Evolutionary conservation across 2,797 vertebrate species (phyloP).

Genomic region (Ctenosaura bakeri): DNA sequence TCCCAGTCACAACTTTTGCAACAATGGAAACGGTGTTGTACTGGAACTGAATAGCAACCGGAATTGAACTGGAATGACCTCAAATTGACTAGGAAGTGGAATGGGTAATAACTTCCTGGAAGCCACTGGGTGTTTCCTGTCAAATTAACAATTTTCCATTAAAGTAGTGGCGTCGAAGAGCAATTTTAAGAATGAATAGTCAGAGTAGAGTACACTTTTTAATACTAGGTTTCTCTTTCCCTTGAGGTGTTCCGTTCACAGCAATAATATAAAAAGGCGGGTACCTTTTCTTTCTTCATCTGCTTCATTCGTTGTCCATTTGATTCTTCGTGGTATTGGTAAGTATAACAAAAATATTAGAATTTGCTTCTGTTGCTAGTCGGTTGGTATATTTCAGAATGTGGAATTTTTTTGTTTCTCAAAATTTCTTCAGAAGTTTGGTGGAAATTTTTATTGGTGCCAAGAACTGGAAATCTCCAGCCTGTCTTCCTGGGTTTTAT

Average conservation of each 20-base stretch:
- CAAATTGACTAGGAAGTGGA: neutral
- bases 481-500: neutral
- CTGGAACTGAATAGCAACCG: too few species aligned
- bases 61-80: neutral
- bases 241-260: neutral
- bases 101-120: neutral
- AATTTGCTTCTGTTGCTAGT: neutral
- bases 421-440: neutral
- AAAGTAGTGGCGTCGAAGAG: neutral
- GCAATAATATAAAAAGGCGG: neutral
- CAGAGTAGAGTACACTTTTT: neutral
- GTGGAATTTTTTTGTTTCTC: neutral
- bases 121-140: neutral
- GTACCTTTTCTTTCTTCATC: neutral
- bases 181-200: conserved; percentile 24
- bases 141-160: neutral
- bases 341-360: neutral
- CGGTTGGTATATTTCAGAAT: neutral
- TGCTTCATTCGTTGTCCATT: neutral
- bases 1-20: neutral
- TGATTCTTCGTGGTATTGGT: neutral
- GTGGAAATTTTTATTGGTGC: too few species aligned
- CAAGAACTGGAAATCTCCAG: neutral
- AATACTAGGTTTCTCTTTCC: conserved; percentile 19
- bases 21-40: too few species aligned